Evolutionary conservation across 2,797 vertebrate genomes (phyloP).

Genomic region (Enteromius mattozi): DNA sequence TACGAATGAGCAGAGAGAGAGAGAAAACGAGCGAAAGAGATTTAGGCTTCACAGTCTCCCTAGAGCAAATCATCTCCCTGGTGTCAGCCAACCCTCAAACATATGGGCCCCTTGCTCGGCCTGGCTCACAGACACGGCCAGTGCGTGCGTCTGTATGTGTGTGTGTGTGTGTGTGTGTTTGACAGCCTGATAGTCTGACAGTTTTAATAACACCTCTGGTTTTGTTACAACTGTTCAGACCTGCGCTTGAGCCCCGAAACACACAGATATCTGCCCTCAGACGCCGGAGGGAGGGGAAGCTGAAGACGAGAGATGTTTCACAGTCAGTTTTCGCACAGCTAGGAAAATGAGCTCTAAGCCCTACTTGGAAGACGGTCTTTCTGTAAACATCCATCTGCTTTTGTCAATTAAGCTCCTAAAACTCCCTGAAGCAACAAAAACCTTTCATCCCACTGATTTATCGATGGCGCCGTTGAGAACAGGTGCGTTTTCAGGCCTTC

Average conservation of each 20-base stretch:
- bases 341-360: constrained; percentile 24
- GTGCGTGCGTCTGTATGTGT: constrained; percentile 30
- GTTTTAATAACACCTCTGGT: constrained; percentile 61
- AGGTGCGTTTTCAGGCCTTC: constrained; percentile 29
- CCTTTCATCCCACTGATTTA: constrained; percentile 33
- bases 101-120: constrained; percentile 47
- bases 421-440: constrained; percentile 42
- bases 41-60: constrained; percentile 43
- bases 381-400: constrained; percentile 43
- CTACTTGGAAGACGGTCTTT: constrained; percentile 37
- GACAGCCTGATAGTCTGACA: constrained; percentile 59
- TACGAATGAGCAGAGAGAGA: background rate
- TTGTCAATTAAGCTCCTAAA: constrained; percentile 45
- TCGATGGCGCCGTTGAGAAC: constrained; percentile 14
- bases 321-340: constrained; percentile 21
- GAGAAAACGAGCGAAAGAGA: background rate
- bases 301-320: constrained; percentile 20
- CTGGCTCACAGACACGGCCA: constrained; percentile 31
- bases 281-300: background rate
- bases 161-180: constrained; percentile 36
- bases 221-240: constrained; percentile 57
- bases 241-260: constrained; percentile 12
- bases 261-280: constrained; percentile 17
- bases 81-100: constrained; percentile 54
- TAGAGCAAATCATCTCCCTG: constrained; percentile 48